Base-by-base conservation (phyloP, 2,797 vertebrate species). In the Tenualosa ilisha region DNA sequence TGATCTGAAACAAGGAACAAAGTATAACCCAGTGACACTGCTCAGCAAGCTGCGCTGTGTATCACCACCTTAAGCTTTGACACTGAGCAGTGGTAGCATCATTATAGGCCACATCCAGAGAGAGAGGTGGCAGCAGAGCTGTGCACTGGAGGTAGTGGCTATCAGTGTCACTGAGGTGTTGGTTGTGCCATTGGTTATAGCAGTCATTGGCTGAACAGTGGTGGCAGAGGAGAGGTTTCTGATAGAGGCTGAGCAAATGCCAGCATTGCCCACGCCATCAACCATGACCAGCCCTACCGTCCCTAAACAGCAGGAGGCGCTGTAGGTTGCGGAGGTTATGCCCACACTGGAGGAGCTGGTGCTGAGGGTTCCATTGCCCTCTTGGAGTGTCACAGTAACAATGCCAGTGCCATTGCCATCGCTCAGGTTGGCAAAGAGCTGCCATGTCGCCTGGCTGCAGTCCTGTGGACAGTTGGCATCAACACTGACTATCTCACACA, bases 391-490 rank as follows among this genome's bases (percentile, higher is more conserved):
- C 22, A 94, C 83, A 0, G 81, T 86, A 0, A 86, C 82, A 0
- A 94, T 85, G 0, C 93, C 94, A 0, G 88, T 87, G 24, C 93
- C 93, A 0, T 89, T 81, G 0, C 88, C 90, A 3, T 95, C 94
- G 0, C 65, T 87, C 72, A 94, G 87, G 72, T 4, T 82, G 4
- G 87, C 85, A 5, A 81, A 89, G 82, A 93, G 72, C 2, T 82
- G 40, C 93, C 93, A 94, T 4, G 0, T 56, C 0, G 51, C 20
- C 0, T 9, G 6, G 85, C 81, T 91, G 91, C 93, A 92, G 85
- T 86, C 84, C 0, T 15, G 46, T 0, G 87, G 75, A 88, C 94
- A 94, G 82, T 84, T 89, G 56, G 87, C 83, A 53, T 13, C 46
- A 2, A 90, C 31, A 15, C 63, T 89, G 84, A 91, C 37, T 54